Evolutionary conservation across 2,888 invertebrate species (phyloP).

Genomic region (Anodontia alba): DNA sequence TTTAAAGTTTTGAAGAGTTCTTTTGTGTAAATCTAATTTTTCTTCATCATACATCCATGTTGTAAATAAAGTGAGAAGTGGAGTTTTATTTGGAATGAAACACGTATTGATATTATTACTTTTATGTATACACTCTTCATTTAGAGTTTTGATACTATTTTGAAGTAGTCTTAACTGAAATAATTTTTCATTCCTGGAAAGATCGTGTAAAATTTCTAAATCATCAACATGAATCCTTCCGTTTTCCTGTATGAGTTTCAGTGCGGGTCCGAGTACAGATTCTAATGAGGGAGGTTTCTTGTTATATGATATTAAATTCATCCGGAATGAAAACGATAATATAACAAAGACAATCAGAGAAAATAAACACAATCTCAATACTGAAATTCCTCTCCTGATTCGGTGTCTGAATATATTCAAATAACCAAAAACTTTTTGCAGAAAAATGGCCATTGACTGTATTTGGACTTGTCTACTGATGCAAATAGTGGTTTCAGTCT

Average conservation of each 20-base stretch:
- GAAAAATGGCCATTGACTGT: too few relatives aligned
- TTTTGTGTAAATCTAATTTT: conserved; percentile 54
- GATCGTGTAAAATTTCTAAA: conserved; percentile 21
- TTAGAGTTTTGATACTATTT: not conserved
- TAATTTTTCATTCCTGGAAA: conserved; percentile 32
- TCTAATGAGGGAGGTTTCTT: not conserved
- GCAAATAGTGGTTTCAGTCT: too few relatives aligned
- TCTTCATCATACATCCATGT: conserved; percentile 58
- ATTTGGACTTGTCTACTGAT: too few relatives aligned
- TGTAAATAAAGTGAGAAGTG: conserved; percentile 54
- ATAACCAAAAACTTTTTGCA: too few relatives aligned
- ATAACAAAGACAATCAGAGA: not conserved
- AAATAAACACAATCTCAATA: not conserved
- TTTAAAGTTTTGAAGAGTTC: conserved; percentile 53
- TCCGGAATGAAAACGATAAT: not conserved
- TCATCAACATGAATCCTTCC: conserved; percentile 31
- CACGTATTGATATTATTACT: not conserved
- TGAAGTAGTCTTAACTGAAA: conserved; percentile 3
- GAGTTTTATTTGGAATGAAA: not conserved
- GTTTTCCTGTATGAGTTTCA: conserved; percentile 21
- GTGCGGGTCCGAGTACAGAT: conserved; percentile 9
- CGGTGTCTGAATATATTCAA: too few relatives aligned
- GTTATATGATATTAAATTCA: not conserved
- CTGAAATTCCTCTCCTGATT: not conserved
- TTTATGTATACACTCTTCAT: not conserved